These are phyloP conservation scores for Chlorodrepanis virens DNA, from an alignment of 2,113 vertebrate genomes.

Conservation along the genomic window DNA sequence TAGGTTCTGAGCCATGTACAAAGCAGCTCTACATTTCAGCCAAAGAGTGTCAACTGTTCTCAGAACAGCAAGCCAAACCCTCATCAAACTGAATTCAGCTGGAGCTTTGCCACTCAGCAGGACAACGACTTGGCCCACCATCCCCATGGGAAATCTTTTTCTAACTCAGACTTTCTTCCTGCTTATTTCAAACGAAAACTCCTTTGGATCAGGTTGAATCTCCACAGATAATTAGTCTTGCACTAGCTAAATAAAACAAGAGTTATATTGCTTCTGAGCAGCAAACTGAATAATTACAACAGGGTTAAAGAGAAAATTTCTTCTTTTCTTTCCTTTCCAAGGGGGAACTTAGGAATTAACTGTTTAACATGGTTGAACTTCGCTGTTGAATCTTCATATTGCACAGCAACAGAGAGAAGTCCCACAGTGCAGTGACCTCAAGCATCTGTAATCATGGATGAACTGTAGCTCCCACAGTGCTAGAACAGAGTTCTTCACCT, in stretches of 20 bases:
- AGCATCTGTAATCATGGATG: neutral
- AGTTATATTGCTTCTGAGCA: conserved; percentile 21
- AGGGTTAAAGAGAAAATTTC: neutral
- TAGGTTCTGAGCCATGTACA: neutral
- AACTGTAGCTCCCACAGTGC: neutral
- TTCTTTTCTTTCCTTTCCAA: neutral
- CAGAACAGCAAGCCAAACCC: conserved; percentile 48
- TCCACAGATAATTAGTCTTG: conserved; percentile 64
- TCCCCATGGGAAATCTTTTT: conserved; percentile 56
- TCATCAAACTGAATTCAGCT: conserved; percentile 55
- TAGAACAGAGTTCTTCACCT: neutral
- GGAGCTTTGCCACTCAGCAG: conserved; percentile 49
- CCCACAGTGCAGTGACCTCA: neutral
- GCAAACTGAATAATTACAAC: conserved; percentile 33
- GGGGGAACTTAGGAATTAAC: neutral
- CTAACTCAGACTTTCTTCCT: conserved; percentile 48
- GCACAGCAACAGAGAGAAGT: neutral
- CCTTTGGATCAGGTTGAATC: conserved; percentile 52
- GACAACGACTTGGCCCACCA: conserved; percentile 25
- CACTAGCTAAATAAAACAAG: conserved; percentile 45
- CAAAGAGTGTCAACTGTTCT: conserved; percentile 52
- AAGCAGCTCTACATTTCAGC: conserved; percentile 43
- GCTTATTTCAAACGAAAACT: conserved; percentile 31
- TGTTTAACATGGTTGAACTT: neutral
- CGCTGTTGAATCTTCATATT: neutral